Percentiles rank a stretch among this genome's conserved stretches.
phyloP scores from a whole-genome alignment of 2,113 vertebrate genomes.

The Urocolius indicus region DNA sequence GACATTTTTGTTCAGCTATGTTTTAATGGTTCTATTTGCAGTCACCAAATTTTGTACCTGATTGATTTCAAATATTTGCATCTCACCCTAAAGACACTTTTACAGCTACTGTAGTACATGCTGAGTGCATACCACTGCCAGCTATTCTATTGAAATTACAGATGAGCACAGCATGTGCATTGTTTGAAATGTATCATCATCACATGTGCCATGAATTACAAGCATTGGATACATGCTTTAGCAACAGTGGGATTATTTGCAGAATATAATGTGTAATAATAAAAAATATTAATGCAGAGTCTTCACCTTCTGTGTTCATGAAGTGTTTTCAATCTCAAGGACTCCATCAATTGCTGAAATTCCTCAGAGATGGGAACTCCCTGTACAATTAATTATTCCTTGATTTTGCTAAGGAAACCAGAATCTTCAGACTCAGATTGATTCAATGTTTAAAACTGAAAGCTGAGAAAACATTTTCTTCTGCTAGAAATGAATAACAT shows the following conservation, averaged over 20 bases:
- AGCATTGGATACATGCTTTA: neutral
- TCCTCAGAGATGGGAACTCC: neutral
- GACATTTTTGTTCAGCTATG: neutral
- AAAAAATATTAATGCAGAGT: neutral
- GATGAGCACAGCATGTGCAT: neutral
- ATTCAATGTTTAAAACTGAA: constrained; percentile 2
- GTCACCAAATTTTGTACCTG: neutral
- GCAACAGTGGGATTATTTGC: neutral
- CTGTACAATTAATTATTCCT: constrained; percentile 6
- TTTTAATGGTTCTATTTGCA: constrained; percentile 2
- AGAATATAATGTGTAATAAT: neutral
- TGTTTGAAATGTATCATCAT: neutral
- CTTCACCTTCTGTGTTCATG: neutral
- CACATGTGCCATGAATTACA: neutral
- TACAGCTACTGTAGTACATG: neutral
- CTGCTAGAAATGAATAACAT: neutral
- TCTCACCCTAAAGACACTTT: neutral
- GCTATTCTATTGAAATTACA: neutral
- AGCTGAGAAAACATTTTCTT: neutral
- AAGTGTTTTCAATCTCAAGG: neutral
- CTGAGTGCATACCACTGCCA: neutral
- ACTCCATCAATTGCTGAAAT: neutral
- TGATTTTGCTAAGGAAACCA: neutral
- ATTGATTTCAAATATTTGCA: constrained; percentile 13
- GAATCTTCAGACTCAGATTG: neutral